These are phyloP conservation scores for Melinaea menophilus DNA, from an alignment of 2,888 invertebrate genomes.

Conservation along the genomic window DNA sequence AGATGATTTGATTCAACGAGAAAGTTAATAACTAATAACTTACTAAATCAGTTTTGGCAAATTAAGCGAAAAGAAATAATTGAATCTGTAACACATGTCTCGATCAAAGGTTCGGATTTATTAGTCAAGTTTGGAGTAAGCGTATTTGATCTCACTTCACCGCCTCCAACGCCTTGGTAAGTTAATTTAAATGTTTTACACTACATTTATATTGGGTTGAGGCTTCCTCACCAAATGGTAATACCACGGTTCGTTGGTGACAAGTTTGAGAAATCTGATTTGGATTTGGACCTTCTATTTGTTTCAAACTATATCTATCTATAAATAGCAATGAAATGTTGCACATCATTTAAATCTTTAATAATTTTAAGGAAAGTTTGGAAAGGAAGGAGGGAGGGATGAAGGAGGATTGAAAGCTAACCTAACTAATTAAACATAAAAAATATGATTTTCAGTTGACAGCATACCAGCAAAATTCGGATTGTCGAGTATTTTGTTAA, in stretches of 20 bases:
- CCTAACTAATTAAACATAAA: neutral
- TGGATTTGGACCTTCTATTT: too few species aligned
- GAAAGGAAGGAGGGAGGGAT: too few species aligned
- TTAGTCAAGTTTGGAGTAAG: neutral
- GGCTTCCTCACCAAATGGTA: too few species aligned
- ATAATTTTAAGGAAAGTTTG: too few species aligned
- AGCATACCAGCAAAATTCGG: neutral
- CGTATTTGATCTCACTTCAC: neutral
- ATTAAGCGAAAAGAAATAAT: neutral
- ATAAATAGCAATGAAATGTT: too few species aligned
- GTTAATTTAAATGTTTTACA: conserved; percentile 3
- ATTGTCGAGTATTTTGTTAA: neutral
- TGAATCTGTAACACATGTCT: neutral
- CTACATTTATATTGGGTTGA: neutral
- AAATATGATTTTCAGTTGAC: neutral
- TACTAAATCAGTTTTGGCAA: neutral
- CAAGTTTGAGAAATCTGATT: too few species aligned
- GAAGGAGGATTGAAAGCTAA: neutral
- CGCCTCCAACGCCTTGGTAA: neutral
- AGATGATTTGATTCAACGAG: neutral
- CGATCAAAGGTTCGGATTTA: neutral
- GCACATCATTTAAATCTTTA: neutral
- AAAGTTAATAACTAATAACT: neutral
- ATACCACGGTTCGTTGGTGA: too few species aligned
- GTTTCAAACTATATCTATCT: too few species aligned